phyloP scores from a whole-genome alignment of 2,888 invertebrate genomes.

The Malthinus flaveolus region DNA sequence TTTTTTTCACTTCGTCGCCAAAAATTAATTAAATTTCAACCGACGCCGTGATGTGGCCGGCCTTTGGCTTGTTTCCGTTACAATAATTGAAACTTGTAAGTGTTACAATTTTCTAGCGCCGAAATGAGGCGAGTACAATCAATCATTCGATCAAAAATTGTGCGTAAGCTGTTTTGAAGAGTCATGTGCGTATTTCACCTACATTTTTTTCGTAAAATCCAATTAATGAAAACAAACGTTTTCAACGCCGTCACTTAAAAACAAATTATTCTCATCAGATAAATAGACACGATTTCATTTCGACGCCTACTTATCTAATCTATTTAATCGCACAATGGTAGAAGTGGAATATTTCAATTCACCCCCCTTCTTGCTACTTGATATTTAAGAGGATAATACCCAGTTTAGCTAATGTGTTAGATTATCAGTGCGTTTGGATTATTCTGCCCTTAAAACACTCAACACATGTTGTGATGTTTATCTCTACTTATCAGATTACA shows the following conservation, averaged over 20 bases:
- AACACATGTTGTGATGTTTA: conserved; percentile 51
- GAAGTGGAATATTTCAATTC: conserved; percentile 13
- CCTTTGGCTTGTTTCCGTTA: too few species aligned
- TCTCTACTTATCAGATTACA: conserved; percentile 42
- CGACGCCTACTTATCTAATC: conserved; percentile 34
- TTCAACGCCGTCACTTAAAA: too few species aligned
- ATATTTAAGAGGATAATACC: conserved; percentile 25
- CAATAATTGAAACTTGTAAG: too few species aligned
- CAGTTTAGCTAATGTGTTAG: conserved; percentile 38
- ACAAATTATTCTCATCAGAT: too few species aligned
- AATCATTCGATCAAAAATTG: too few species aligned
- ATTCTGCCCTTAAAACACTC: conserved; percentile 38
- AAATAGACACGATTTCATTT: conserved; percentile 29
- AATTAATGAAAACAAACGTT: too few species aligned
- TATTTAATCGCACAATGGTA: conserved; percentile 28
- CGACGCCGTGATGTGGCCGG: too few species aligned
- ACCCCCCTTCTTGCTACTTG: conserved; percentile 17
- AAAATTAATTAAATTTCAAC: conserved; percentile 7
- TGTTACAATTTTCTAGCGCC: too few species aligned
- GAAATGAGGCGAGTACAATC: too few species aligned
- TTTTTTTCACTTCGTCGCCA: background rate
- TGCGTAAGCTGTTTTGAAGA: too few species aligned
- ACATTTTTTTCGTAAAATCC: too few species aligned
- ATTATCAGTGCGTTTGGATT: conserved; percentile 33
- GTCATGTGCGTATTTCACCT: too few species aligned